Conservation (phyloP, 1,140 invertebrate species). For the Neocloeon triangulifer region DNA sequence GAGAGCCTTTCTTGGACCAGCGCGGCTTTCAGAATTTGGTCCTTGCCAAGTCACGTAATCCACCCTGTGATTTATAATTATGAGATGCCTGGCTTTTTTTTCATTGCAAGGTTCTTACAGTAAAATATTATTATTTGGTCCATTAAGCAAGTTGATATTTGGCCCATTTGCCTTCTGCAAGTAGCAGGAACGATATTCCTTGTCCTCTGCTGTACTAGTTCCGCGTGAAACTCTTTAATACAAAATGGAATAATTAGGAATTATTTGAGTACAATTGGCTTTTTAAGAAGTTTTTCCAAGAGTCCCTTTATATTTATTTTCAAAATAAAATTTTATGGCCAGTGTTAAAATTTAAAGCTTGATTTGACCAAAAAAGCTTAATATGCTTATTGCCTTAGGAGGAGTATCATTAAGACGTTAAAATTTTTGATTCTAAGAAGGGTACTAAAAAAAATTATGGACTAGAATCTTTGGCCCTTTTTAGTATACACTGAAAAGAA, state of each 20-base stretch:
- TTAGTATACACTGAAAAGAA: constrained; percentile 10
- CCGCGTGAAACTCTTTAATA: constrained; percentile 19
- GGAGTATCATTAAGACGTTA: too few species aligned
- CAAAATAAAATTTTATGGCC: too few species aligned
- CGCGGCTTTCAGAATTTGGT: constrained; percentile 26
- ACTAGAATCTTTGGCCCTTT: too few species aligned
- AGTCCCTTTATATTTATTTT: too few species aligned
- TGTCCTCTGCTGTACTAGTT: constrained; percentile 21
- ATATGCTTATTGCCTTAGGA: too few species aligned
- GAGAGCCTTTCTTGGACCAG: constrained; percentile 16
- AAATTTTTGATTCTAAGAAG: too few species aligned
- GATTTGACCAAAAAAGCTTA: too few species aligned
- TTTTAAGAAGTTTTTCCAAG: too few species aligned
- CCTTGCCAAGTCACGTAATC: constrained; percentile 49
- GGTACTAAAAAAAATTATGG: too few species aligned
- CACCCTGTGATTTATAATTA: constrained; percentile 19
- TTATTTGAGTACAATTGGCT: too few species aligned
- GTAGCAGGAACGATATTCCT: constrained; percentile 25
- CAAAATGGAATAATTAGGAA: constrained; percentile 3
- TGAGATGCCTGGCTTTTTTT: too few species aligned
- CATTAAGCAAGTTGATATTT: constrained; percentile 31
- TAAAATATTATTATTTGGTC: constrained; percentile 37
- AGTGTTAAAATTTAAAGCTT: too few species aligned
- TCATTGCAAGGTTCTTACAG: constrained; percentile 31
- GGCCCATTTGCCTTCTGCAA: constrained; percentile 28